These are phyloP conservation scores for Crotalus horridus DNA, from an alignment of 2,113 vertebrate species.

Conservation along the genomic window DNA sequence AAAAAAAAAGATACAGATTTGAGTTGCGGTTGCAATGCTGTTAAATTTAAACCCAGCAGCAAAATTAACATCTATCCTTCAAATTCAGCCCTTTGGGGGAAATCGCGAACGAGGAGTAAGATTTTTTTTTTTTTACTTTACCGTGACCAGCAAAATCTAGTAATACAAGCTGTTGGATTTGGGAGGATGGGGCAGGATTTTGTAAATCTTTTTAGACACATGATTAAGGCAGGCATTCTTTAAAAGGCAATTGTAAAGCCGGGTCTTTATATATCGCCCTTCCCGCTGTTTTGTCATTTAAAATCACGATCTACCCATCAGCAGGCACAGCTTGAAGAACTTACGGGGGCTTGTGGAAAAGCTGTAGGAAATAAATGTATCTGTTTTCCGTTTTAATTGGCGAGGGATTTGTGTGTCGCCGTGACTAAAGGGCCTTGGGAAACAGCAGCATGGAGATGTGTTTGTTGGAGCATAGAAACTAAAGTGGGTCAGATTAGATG, in stretches of 20 bases:
- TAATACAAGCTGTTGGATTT: background rate
- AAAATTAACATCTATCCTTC: background rate
- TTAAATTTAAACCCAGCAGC: background rate
- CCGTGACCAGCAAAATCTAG: background rate
- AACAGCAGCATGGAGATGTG: background rate
- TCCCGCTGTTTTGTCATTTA: conserved; percentile 52
- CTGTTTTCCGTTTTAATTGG: conserved; percentile 31
- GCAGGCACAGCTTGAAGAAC: conserved; percentile 7
- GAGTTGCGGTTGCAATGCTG: background rate
- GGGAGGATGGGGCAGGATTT: background rate
- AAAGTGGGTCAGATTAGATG: background rate
- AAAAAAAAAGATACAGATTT: background rate
- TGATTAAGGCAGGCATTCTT: conserved; percentile 43
- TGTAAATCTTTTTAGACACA: conserved; percentile 1
- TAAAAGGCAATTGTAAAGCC: conserved; percentile 37
- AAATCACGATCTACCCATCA: conserved; percentile 44
- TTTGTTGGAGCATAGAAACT: background rate
- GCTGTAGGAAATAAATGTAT: conserved; percentile 27
- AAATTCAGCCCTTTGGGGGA: background rate
- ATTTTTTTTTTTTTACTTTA: background rate
- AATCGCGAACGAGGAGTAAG: background rate
- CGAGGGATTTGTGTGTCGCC: background rate
- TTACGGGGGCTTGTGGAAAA: conserved; percentile 7
- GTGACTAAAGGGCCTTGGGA: background rate
- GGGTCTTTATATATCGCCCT: conserved; percentile 30